Evolutionary conservation across 2,888 invertebrate species (phyloP).

Genomic region (Itoplectis maculator): DNA sequence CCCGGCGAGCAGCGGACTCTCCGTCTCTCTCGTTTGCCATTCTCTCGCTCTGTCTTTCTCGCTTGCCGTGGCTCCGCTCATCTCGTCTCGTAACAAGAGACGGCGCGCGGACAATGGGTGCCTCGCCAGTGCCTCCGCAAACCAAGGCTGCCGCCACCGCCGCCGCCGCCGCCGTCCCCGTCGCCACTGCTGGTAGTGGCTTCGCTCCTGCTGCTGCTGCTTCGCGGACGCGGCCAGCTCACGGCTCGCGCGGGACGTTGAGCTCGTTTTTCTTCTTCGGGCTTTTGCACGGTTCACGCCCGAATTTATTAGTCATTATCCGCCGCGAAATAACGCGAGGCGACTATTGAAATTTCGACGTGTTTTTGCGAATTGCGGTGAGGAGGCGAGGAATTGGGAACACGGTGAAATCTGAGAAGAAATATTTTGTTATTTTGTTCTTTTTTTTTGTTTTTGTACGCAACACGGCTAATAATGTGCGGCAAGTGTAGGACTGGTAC

Average conservation of each 20-base stretch:
- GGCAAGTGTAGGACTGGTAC: constrained; percentile 64
- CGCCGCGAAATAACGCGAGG: constrained; percentile 13
- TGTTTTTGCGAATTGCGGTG: too few relatives aligned
- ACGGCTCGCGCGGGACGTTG: constrained; percentile 39
- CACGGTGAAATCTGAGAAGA: too few relatives aligned
- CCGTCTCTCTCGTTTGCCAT: constrained; percentile 18
- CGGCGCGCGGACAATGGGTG: constrained; percentile 83
- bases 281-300: constrained; percentile 12
- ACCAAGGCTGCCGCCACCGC: constrained; percentile 76
- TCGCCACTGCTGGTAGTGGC: constrained; percentile 54
- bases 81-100: constrained; percentile 82
- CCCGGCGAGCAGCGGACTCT: constrained; percentile 42
- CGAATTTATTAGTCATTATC: constrained; percentile 33
- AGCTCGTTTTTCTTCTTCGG: constrained; percentile 35
- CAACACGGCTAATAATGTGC: constrained; percentile 40
- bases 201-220: constrained; percentile 56
- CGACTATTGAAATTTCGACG: too few relatives aligned
- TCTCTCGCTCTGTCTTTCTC: constrained; percentile 22
- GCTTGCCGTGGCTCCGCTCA: constrained; percentile 67
- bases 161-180: constrained; percentile 61
- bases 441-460: too few relatives aligned
- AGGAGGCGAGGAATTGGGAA: too few relatives aligned
- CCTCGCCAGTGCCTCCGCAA: constrained; percentile 79
- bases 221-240: too few relatives aligned
- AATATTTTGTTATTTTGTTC: too few relatives aligned